A percentile compares a stretch with the other conserved stretches of the same genome.
Evolutionary conservation across 2,888 invertebrate species (phyloP).

Genomic region (Patella pellucida): DNA sequence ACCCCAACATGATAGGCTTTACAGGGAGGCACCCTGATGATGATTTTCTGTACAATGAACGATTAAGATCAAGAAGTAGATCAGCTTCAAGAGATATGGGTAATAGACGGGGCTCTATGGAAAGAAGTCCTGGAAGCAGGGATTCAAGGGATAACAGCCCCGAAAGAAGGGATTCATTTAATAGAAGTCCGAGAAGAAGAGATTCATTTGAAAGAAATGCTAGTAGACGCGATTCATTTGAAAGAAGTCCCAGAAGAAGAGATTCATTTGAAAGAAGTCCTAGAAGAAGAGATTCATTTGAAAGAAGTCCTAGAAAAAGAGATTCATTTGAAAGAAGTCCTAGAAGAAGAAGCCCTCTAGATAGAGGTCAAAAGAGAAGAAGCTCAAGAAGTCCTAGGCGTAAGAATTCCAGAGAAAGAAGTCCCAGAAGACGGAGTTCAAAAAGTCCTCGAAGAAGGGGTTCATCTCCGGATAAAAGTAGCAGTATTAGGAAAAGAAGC

Average conservation of each 20-base stretch:
- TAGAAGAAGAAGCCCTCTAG: background rate
- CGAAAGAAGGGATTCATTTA: background rate
- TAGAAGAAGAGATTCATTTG: background rate
- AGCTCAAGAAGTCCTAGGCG: background rate
- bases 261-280: background rate
- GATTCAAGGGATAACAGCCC: background rate
- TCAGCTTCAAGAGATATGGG: background rate
- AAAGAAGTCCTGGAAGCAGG: background rate
- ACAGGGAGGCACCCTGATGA: background rate
- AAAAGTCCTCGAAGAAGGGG: background rate
- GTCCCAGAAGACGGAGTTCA: background rate
- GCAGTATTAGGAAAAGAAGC: background rate
- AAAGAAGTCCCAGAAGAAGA: background rate
- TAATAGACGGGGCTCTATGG: background rate
- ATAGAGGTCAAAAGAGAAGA: constrained; percentile 6
- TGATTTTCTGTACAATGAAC: background rate
- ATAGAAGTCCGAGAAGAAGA: background rate
- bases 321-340: background rate
- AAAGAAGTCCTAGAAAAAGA: background rate
- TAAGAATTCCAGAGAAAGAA: background rate
- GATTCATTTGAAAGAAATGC: constrained; percentile 13
- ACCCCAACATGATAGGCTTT: background rate
- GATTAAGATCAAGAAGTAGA: background rate
- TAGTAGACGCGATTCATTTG: too few relatives aligned
- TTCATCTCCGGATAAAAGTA: background rate